Evolutionary conservation across 2,888 invertebrate genomes (phyloP).

Genomic region (Eledone cirrhosa): DNA sequence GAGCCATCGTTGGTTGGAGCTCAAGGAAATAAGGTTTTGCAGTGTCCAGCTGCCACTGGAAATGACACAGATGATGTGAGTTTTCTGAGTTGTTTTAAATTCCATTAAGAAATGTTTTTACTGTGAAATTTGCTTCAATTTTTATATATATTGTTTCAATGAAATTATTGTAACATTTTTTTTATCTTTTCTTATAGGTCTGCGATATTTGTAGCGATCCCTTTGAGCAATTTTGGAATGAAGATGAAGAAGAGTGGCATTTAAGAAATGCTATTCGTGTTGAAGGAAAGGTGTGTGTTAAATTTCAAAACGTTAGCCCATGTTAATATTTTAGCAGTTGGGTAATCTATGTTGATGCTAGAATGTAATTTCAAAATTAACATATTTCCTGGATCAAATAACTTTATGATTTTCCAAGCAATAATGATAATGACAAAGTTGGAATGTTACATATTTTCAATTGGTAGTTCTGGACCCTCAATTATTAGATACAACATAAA

Average conservation of each 20-base stretch:
- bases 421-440: no score
- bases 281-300: constrained; percentile 73
- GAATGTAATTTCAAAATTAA: no score
- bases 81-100: background rate
- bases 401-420: no score
- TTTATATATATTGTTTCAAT: background rate
- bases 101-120: no score
- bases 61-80: constrained; percentile 60
- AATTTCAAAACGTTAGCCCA: no score
- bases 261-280: constrained; percentile 79
- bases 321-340: no score
- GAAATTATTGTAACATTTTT: no score
- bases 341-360: no score
- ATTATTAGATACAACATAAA: no score
- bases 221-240: constrained; percentile 95
- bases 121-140: background rate
- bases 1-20: constrained; percentile 63
- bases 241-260: constrained; percentile 98
- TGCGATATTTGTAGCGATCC: constrained; percentile 92
- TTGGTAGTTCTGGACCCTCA: no score
- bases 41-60: constrained; percentile 65
- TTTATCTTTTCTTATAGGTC: constrained; percentile 66
- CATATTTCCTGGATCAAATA: no score
- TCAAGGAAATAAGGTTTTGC: constrained; percentile 63
- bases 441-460: no score